Evolutionary conservation across 2,797 vertebrate species (phyloP).

Genomic region (Sebastes trivittatus): DNA sequence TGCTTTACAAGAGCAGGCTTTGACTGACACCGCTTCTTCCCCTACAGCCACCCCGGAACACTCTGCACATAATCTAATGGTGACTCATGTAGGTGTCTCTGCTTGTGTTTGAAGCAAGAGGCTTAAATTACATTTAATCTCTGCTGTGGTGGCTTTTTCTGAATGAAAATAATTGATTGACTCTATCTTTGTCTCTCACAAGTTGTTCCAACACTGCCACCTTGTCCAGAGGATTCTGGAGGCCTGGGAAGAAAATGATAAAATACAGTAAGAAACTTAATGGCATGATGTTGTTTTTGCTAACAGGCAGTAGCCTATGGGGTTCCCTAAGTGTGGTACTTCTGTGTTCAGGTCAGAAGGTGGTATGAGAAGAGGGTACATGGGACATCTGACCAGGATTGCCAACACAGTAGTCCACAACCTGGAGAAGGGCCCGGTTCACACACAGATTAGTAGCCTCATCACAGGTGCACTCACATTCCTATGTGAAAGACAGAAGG

Average conservation of each 20-base stretch:
- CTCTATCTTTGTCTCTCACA: conserved; percentile 50
- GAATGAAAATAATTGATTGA: not conserved
- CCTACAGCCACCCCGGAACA: conserved; percentile 49
- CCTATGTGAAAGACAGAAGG: not conserved
- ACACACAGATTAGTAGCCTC: conserved; percentile 77
- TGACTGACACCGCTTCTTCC: conserved; percentile 37
- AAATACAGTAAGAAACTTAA: conserved; percentile 88
- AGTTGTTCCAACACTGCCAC: conserved; percentile 97
- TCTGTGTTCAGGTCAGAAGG: conserved; percentile 87
- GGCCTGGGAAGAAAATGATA: conserved; percentile 98
- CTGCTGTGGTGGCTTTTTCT: not conserved
- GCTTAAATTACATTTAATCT: not conserved
- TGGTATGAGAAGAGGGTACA: conserved; percentile 94
- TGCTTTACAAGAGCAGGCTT: conserved; percentile 58
- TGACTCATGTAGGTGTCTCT: conserved; percentile 88
- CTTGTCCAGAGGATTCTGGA: conserved; percentile 95
- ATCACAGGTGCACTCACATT: conserved; percentile 61
- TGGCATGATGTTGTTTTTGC: not conserved
- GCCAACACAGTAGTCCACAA: conserved; percentile 96
- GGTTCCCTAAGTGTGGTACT: not conserved
- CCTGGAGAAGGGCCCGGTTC: conserved; percentile 91
- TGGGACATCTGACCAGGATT: conserved; percentile 98
- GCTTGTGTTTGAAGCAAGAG: conserved; percentile 7
- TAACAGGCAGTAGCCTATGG: not conserved
- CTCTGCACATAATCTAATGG: conserved; percentile 84